Percentiles rank a stretch among this genome's conserved stretches.
Conservation (phyloP, 2,797 vertebrate genomes). For the Onychomys torridus region DNA sequence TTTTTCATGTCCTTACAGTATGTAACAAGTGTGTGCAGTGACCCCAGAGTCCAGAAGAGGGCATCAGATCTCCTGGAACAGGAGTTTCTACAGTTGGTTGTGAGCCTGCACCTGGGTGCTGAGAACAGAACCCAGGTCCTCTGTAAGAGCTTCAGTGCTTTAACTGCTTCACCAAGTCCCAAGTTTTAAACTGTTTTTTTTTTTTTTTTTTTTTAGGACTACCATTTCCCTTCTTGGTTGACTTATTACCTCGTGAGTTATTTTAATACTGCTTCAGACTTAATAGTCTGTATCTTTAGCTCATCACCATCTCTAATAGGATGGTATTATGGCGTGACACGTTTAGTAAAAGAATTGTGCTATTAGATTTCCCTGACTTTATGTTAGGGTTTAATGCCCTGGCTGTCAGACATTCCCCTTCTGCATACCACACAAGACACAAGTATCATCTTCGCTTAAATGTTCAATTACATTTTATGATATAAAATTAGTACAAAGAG, state of each 20-base stretch:
- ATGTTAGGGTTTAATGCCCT: background rate
- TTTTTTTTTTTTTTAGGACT: background rate
- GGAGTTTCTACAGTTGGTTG: background rate
- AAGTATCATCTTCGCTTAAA: background rate
- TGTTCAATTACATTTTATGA: background rate
- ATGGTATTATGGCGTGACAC: background rate
- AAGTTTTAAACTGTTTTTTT: background rate
- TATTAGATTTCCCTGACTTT: background rate
- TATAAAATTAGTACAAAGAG: background rate
- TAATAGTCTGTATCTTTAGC: background rate
- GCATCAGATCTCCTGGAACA: background rate
- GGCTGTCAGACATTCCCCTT: background rate
- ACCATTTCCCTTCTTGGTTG: background rate
- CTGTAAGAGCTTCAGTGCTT: background rate
- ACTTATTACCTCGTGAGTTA: background rate
- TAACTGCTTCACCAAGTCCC: background rate
- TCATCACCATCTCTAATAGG: no score
- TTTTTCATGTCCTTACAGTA: background rate
- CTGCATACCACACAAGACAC: background rate
- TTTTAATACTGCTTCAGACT: background rate
- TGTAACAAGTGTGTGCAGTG: background rate
- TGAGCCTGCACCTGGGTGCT: background rate
- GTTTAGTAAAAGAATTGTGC: background rate
- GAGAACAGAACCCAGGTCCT: background rate
- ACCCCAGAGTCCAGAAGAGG: background rate